Percentiles rank a stretch among this genome's conserved stretches.
phyloP scores from a whole-genome alignment of 2,888 invertebrate genomes.

The Melanargia galathea region DNA sequence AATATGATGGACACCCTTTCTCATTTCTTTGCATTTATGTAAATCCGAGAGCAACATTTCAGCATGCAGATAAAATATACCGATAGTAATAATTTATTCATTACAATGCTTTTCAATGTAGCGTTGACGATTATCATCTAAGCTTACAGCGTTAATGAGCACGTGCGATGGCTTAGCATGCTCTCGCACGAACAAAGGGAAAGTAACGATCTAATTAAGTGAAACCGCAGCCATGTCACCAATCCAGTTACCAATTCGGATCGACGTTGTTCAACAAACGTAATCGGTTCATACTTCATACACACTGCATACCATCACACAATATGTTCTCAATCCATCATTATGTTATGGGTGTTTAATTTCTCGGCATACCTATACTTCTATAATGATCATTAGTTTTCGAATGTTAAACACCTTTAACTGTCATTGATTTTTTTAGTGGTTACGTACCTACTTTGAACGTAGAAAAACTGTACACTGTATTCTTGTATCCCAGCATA shows the following conservation, averaged over 20 bases:
- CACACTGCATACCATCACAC: slow-evolving; percentile 12
- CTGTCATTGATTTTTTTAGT: too few relatives aligned
- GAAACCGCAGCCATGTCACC: slow-evolving; percentile 20
- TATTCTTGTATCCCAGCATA: too few relatives aligned
- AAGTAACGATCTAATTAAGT: slow-evolving; percentile 21
- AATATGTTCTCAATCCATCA: background rate
- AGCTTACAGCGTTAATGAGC: background rate
- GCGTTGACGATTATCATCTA: slow-evolving; percentile 1
- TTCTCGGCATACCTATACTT: background rate
- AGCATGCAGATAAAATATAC: too few relatives aligned
- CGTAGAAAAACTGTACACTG: too few relatives aligned
- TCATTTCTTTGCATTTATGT: too few relatives aligned
- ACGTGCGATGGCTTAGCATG: slow-evolving; percentile 16
- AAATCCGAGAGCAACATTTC: too few relatives aligned
- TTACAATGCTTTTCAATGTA: background rate
- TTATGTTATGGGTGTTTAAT: background rate
- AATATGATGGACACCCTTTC: too few relatives aligned
- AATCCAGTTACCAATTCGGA: slow-evolving; percentile 17
- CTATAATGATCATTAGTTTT: background rate
- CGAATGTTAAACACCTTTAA: background rate
- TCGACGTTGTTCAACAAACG: slow-evolving; percentile 11
- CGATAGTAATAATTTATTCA: background rate
- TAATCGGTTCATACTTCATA: slow-evolving; percentile 16
- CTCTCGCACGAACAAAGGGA: slow-evolving; percentile 16
- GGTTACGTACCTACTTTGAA: too few relatives aligned